phyloP scores from a whole-genome alignment of 2,888 invertebrate species.

The Caenorhabditis wallacei region DNA sequence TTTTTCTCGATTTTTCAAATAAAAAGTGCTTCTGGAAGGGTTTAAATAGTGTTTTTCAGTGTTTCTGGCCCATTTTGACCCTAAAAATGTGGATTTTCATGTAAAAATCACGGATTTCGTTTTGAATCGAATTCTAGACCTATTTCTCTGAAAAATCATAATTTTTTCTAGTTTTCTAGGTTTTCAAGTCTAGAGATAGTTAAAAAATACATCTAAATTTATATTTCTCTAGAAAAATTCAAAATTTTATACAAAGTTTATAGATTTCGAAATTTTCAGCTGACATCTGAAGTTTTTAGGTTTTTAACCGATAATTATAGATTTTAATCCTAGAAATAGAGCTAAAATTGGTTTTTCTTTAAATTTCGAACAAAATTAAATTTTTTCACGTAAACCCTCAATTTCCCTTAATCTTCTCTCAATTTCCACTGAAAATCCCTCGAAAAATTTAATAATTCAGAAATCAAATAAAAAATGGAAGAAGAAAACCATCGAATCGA shows the following conservation, averaged over 20 bases:
- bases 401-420: no score
- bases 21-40: neutral
- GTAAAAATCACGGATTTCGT: neutral
- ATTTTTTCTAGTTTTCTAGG: no score
- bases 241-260: no score
- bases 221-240: no score
- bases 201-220: no score
- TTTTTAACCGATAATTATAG: no score
- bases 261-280: slow-evolving; percentile 1
- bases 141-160: no score
- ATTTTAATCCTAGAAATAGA: no score
- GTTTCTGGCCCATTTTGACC: neutral
- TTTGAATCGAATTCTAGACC: no score
- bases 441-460: slow-evolving; percentile 20
- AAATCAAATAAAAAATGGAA: slow-evolving; percentile 46
- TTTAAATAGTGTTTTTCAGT: neutral
- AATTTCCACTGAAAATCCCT: neutral
- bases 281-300: neutral
- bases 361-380: no score
- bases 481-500: slow-evolving; percentile 64
- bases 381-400: no score
- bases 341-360: no score
- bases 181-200: neutral
- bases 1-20: slow-evolving; percentile 23
- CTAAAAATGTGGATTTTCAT: neutral